Evolutionary conservation across 2,797 vertebrate species (phyloP).

Genomic region (Hylomyscus alleni): DNA sequence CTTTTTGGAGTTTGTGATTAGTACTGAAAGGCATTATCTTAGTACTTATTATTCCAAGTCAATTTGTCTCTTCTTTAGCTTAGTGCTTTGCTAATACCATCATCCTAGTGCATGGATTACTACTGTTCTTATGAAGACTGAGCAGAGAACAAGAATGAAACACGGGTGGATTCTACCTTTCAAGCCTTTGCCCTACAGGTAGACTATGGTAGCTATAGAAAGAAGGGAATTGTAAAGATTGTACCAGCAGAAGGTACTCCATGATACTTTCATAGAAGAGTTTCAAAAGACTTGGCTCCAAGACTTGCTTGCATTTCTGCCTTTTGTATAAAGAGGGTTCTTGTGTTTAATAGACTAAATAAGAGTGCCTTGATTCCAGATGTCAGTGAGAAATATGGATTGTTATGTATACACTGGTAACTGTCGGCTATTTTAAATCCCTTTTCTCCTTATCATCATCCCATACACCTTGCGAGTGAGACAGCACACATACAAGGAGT

Average conservation of each 20-base stretch:
- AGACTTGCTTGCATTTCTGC: not conserved
- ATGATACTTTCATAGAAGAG: not conserved
- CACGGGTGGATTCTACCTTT: not conserved
- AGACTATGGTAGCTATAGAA: not conserved
- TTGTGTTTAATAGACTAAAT: not conserved
- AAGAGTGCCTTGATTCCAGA: not conserved
- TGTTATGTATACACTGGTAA: not conserved
- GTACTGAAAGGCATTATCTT: not conserved
- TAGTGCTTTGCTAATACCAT: not conserved
- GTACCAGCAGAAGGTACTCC: not conserved
- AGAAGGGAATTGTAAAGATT: not conserved
- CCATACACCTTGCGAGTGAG: not conserved
- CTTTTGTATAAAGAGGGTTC: not conserved
- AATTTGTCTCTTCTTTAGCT: not conserved
- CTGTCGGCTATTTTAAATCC: not conserved
- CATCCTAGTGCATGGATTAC: not conserved
- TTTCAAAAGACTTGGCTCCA: not conserved
- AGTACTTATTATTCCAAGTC: not conserved
- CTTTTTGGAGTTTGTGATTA: not conserved
- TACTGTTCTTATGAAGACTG: not conserved
- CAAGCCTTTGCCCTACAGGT: not conserved
- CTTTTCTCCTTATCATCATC: not conserved
- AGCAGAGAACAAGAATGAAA: not conserved
- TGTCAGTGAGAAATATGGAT: not conserved
- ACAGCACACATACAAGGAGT: not conserved